phyloP scores from a whole-genome alignment of 2,113 vertebrate species.

The Pangasianodon hypophthalmus region DNA sequence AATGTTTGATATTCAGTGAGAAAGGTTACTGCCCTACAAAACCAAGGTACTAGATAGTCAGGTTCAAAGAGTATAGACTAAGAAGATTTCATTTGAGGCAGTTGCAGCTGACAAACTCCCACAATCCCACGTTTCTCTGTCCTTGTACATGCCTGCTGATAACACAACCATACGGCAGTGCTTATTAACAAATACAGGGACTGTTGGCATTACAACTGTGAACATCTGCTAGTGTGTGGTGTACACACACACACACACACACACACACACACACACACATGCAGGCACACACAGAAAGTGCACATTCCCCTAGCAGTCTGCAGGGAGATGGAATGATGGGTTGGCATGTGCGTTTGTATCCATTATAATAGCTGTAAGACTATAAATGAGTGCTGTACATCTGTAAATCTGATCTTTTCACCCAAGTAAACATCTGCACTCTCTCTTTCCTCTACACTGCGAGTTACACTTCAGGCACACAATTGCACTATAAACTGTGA shows the following conservation, averaged over 20 bases:
- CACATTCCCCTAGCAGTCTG: not conserved
- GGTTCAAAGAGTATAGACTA: not conserved
- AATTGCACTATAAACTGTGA: not conserved
- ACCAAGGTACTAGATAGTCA: not conserved
- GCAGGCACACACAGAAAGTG: not conserved
- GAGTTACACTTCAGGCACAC: not conserved
- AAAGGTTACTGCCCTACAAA: not conserved
- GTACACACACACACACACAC: not conserved
- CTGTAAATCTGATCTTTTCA: slow-evolving; percentile 15
- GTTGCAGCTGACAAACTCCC: not conserved
- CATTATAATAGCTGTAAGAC: slow-evolving; percentile 5
- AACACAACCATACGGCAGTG: slow-evolving; percentile 13
- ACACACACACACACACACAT: not conserved
- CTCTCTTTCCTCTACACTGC: not conserved
- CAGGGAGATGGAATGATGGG: slow-evolving; percentile 23
- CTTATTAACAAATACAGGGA: slow-evolving; percentile 49
- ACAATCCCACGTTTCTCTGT: slow-evolving; percentile 1
- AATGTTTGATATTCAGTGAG: not conserved
- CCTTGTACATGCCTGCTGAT: slow-evolving; percentile 34
- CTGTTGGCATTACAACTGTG: slow-evolving; percentile 42
- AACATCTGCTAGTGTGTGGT: slow-evolving; percentile 36
- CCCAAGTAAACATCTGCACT: not conserved
- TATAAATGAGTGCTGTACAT: slow-evolving; percentile 29
- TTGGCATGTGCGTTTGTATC: slow-evolving; percentile 4
- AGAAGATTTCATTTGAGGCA: not conserved